A percentile compares a stretch with the other conserved stretches of the same genome.
These are phyloP conservation scores for Electrona antarctica DNA, from an alignment of 2,113 vertebrate genomes.

Conservation along the genomic window DNA sequence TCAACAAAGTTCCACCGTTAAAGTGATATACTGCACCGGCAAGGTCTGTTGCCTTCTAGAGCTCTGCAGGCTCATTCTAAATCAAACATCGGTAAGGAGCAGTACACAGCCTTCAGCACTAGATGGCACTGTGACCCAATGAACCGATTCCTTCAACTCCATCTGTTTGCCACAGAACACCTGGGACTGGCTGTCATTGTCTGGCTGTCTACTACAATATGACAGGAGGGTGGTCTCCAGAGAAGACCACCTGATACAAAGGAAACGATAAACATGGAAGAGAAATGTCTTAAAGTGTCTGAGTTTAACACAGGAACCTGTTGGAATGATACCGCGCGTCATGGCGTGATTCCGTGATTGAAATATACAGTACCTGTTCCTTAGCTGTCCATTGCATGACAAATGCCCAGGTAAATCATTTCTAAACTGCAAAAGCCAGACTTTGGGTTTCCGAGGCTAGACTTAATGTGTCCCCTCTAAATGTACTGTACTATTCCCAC, in stretches of 20 bases:
- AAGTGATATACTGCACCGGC: conserved; percentile 13
- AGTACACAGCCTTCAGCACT: conserved; percentile 19
- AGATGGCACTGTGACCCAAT: conserved; percentile 55
- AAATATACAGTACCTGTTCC: background rate
- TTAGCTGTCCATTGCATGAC: background rate
- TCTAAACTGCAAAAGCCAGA: background rate
- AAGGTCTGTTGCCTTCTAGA: conserved; percentile 24
- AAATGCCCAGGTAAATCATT: background rate
- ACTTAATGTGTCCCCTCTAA: background rate
- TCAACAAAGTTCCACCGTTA: conserved; percentile 4
- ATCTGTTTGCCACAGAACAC: conserved; percentile 45
- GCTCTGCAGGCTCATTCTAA: conserved; percentile 13
- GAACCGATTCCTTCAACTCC: background rate
- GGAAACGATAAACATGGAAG: background rate
- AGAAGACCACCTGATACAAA: background rate
- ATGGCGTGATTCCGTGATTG: background rate
- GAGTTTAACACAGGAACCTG: conserved; percentile 6
- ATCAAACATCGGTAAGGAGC: background rate
- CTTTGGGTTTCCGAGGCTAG: no score
- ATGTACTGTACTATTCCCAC: conserved; percentile 2
- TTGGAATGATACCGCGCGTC: background rate
- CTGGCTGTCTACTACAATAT: conserved; percentile 43
- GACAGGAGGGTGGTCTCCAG: conserved; percentile 10
- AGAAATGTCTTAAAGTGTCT: background rate
- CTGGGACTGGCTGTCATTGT: conserved; percentile 52